Base-by-base conservation (phyloP, 2,888 invertebrate species). In the Nowickia ferox region DNA sequence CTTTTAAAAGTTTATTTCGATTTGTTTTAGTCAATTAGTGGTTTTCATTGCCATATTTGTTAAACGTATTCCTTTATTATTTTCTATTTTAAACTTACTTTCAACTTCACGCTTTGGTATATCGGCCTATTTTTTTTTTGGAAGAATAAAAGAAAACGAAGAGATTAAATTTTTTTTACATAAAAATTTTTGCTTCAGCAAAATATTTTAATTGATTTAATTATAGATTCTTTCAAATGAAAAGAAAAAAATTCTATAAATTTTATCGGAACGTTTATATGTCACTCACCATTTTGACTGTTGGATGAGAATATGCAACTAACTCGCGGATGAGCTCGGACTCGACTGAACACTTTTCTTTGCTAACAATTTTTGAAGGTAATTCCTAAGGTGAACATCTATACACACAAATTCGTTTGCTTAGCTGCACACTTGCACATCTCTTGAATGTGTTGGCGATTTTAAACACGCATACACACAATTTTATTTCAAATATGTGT, bases 101-200 rank as follows among this genome's bases (percentile, higher is more conserved):
- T 97, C 97, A 93, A 97, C 93, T 93, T 97, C 97, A 94, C 95
- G 96, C 94, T 96, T 96, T 94, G 95, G 96, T 93, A 97, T 95
- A 94, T 97, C 92, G 91, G 96, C 96, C 97, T 97, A 95, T 92
- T 85, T 87, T 30, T 30, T 30, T 30, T 84, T 84, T 68, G 63
- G 69, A 75, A 93, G 63, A 85, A 84, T 89, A 89, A 86, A 88
- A 30, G 30, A 81, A 87, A 80, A 79, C 65, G 42, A 51, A 66
- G 77, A 63, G 30, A 69, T 72, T 68, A 69, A 84, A 66, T 57
- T 55, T 48, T 77, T 19, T 87, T 72, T 68, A 48, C 48, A 40
- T 22, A 59, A 71, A 53, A 22, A 46, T 48, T 76, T 17, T 69
- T 65, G 13, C 57, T 72, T 71, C 55, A 13, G 59, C 22, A 40